Percentiles rank a stretch among this genome's conserved stretches.
Conservation (phyloP, 64 coral and sea anemone genomes). For the Montipora efflorescens region DNA sequence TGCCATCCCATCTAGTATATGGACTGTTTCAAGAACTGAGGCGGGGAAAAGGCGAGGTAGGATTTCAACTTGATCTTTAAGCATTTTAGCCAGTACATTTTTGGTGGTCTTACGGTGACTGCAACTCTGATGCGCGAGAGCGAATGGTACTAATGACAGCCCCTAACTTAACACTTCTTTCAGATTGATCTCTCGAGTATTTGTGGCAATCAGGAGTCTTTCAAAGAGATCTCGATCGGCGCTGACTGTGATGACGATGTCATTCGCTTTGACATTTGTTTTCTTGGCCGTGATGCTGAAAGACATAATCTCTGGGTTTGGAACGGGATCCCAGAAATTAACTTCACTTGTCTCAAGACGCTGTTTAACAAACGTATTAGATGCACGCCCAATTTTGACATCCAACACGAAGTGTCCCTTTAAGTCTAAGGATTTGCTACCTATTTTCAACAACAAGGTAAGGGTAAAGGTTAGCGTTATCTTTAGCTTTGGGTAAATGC, state of each 20-base stretch:
- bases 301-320: constrained; percentile 28
- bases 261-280: constrained; percentile 5
- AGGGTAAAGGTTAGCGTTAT: too few species aligned
- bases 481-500: too few species aligned
- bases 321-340: constrained; percentile 60
- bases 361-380: not conserved
- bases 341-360: constrained; percentile 3
- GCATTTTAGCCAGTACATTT: constrained; percentile 9
- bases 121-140: constrained; percentile 52
- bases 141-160: constrained; percentile 58
- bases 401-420: too few species aligned
- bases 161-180: constrained; percentile 65
- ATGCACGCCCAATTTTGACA: too few species aligned
- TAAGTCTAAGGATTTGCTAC: too few species aligned
- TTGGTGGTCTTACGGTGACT: constrained; percentile 64
- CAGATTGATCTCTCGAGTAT: constrained; percentile 48
- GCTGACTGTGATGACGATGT: not conserved
- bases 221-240: not conserved
- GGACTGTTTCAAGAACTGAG: not conserved
- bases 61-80: constrained; percentile 37
- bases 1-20: constrained; percentile 42
- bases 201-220: constrained; percentile 51
- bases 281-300: constrained; percentile 25
- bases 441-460: too few species aligned
- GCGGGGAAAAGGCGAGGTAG: not conserved